A percentile compares a stretch with the other conserved stretches of the same genome.
Conservation (phyloP, 2,888 invertebrate species). For the Papilio gigon region DNA sequence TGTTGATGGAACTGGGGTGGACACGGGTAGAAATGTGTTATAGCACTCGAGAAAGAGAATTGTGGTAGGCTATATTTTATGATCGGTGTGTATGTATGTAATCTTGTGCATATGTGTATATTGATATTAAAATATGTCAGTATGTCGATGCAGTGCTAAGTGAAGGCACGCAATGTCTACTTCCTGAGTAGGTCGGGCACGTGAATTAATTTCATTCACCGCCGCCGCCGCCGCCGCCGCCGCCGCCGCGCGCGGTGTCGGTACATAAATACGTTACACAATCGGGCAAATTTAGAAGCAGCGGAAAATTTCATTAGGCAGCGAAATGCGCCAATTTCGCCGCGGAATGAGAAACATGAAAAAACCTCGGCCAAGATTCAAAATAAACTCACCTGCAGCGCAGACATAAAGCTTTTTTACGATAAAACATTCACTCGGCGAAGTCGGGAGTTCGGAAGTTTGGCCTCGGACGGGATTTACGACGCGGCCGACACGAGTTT, state of each 20-base stretch:
- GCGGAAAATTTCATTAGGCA: constrained; percentile 1
- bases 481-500: constrained; percentile 10
- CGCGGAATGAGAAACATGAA: constrained; percentile 22
- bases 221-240: background rate
- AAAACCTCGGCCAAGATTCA: constrained; percentile 34
- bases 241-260: no score
- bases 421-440: constrained; percentile 35
- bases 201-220: background rate
- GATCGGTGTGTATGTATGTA: no score
- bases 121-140: no score
- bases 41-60: no score
- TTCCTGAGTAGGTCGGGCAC: no score
- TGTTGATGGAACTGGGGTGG: background rate
- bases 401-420: constrained; percentile 39
- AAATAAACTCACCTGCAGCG: constrained; percentile 37
- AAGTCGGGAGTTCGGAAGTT: constrained; percentile 35
- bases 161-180: no score
- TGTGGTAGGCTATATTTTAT: no score
- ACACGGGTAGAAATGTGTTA: background rate
- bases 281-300: background rate
- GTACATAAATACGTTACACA: background rate
- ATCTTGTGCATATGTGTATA: no score
- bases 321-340: constrained; percentile 23
- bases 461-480: constrained; percentile 23
- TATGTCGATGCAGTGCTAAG: no score